Evolutionary conservation across 2,888 invertebrate species (phyloP), one percentile per base, ranked within the genome.

Genomic region (Rosalia funebris): DNA sequence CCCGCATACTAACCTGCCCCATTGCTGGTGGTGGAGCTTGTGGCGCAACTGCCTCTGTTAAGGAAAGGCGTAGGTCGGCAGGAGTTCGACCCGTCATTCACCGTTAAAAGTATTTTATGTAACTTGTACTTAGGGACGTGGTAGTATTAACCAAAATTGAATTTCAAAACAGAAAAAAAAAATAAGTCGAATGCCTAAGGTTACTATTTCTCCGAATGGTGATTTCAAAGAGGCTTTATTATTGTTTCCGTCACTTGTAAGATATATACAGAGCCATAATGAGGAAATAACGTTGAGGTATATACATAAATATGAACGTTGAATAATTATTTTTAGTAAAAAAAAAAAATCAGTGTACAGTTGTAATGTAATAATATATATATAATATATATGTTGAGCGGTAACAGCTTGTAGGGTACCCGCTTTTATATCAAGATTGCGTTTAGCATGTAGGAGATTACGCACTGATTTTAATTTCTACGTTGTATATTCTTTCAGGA

Each of bases 1-100:
- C 89, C 90, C 52, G 89, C 90, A 66, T 90, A 90, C 77, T 89
- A 87, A 85, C 71, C 12, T 1, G 25, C 12, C 19, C 37, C 10
- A 20, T 25, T 11, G 20, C 60, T 42, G 57, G 60, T 59, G 2
- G 7, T 34, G 2, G 10, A 5, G 11, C 3, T 25, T 34, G 11
- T 34, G 10, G 34, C 34, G 11, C n/a, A 34, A n/a, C 34, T 11
- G 11, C 34, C 34, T 34, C 34, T 34, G 34, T 34, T 34, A n/a
- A n/a, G 11, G 11, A 11, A 34, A 2, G 5, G 2, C 3, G 10
- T n/a, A n/a, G 34, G 7, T 11, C 34, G 34, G 3, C 34, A n/a
- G 34, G 34, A n/a, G 10, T n/a, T 5, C 11, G 20, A 31, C 20
- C 36, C 14, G 25, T 25, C 12, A 9, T 37, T 16, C 15, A 25